These are phyloP conservation scores for Candidula unifasciata DNA, from an alignment of 2,888 invertebrate genomes.

Conservation along the genomic window DNA sequence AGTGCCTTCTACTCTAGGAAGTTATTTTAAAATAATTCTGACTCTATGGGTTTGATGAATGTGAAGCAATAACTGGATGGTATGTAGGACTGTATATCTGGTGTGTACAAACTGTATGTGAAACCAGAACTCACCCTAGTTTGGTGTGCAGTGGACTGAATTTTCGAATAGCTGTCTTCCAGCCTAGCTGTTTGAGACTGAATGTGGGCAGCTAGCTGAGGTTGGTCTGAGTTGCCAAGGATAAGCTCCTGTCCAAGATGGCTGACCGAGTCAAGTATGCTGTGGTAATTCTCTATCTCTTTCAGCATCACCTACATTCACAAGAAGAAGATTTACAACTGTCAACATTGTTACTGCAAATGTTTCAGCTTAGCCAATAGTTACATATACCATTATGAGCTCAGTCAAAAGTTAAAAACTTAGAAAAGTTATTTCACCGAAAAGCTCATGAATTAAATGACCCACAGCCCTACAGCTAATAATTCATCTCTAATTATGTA, in stretches of 20 bases:
- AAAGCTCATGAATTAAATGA: too few species aligned
- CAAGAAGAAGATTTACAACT: background rate
- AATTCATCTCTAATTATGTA: too few species aligned
- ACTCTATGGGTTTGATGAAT: too few species aligned
- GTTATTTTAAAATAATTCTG: too few species aligned
- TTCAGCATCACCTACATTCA: slow-evolving; percentile 75
- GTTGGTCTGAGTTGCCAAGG: slow-evolving; percentile 83
- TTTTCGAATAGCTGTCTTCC: slow-evolving; percentile 93
- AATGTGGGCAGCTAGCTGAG: slow-evolving; percentile 87
- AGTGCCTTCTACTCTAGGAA: too few species aligned
- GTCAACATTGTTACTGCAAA: background rate
- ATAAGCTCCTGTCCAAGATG: slow-evolving; percentile 90
- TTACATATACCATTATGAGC: too few species aligned
- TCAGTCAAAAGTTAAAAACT: too few species aligned
- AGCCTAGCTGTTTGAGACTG: slow-evolving; percentile 92
- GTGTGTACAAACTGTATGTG: background rate
- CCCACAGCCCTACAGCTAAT: too few species aligned
- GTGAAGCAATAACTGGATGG: background rate
- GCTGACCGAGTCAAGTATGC: slow-evolving; percentile 88
- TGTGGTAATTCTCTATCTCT: slow-evolving; percentile 88
- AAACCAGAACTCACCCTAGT: slow-evolving; percentile 82
- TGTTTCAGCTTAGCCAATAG: too few species aligned
- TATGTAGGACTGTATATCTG: background rate
- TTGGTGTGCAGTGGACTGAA: slow-evolving; percentile 92
- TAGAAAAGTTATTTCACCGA: too few species aligned